These are phyloP conservation scores for Heliothis subflexa DNA, from an alignment of 1,140 invertebrate genomes.

Conservation along the genomic window DNA sequence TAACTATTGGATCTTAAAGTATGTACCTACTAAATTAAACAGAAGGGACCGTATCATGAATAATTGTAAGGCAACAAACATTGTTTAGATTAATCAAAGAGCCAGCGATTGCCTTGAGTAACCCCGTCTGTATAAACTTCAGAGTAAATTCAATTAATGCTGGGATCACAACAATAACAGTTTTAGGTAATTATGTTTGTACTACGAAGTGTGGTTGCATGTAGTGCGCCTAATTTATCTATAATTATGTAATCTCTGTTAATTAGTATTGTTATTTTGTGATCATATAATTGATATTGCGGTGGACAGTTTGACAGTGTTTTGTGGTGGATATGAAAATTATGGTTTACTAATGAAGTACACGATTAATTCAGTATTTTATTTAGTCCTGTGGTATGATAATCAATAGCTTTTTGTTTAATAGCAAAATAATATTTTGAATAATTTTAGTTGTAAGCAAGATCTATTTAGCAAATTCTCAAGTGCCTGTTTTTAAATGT, in stretches of 20 bases:
- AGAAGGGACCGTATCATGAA: constrained; percentile 59
- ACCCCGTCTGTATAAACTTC: constrained; percentile 80
- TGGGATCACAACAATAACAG: constrained; percentile 78
- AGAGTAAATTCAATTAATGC: constrained; percentile 78
- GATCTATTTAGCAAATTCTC: no score
- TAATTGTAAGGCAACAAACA: constrained; percentile 75
- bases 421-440: no score
- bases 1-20: constrained; percentile 39
- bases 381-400: not conserved
- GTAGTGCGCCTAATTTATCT: constrained; percentile 55
- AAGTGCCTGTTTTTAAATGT: no score
- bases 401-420: no score
- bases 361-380: not conserved
- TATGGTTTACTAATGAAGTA: constrained; percentile 8
- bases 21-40: constrained; percentile 48
- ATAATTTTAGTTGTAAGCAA: no score
- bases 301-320: constrained; percentile 13
- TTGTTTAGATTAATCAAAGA: constrained; percentile 80
- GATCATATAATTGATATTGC: constrained; percentile 30
- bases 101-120: constrained; percentile 71
- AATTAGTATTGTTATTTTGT: constrained; percentile 35
- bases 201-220: constrained; percentile 58
- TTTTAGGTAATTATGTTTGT: constrained; percentile 78
- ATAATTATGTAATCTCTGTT: constrained; percentile 49
- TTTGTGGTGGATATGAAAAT: constrained; percentile 6